These are phyloP conservation scores for Dorcus hopei DNA, from an alignment of 2,888 invertebrate genomes.

Conservation along the genomic window DNA sequence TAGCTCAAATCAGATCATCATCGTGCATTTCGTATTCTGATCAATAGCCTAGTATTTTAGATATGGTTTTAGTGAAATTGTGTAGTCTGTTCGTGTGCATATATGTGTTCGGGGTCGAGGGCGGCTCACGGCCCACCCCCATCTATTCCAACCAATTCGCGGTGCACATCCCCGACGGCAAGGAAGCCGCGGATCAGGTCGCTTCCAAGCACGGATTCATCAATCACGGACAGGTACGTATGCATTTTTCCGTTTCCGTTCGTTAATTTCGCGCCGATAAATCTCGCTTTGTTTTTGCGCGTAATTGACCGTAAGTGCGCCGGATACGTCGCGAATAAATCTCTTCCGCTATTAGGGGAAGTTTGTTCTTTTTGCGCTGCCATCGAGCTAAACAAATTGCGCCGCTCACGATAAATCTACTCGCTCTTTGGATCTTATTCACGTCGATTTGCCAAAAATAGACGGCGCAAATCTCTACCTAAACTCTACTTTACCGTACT, in stretches of 20 bases:
- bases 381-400: no score
- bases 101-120: slow-evolving; percentile 18
- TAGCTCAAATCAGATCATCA: slow-evolving; percentile 4
- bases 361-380: no score
- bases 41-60: slow-evolving; percentile 2
- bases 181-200: slow-evolving; percentile 69
- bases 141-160: slow-evolving; percentile 83
- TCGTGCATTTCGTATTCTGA: slow-evolving; percentile 2
- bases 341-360: no score
- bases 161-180: slow-evolving; percentile 75
- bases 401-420: no score
- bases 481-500: no score
- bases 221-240: slow-evolving; percentile 83
- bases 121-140: slow-evolving; percentile 28
- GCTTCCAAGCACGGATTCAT: slow-evolving; percentile 82
- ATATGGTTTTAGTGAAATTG: slow-evolving; percentile 32
- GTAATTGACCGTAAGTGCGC: no score
- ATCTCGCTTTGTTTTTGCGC: no score
- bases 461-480: no score
- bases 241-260: not conserved
- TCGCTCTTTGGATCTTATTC: no score
- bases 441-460: no score
- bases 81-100: slow-evolving; percentile 30
- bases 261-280: no score
- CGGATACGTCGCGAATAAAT: no score